A percentile compares a stretch with the other conserved stretches of the same genome.
Evolutionary conservation across 2,113 vertebrate genomes (phyloP).

Genomic region (Amphiprion ocellaris): DNA sequence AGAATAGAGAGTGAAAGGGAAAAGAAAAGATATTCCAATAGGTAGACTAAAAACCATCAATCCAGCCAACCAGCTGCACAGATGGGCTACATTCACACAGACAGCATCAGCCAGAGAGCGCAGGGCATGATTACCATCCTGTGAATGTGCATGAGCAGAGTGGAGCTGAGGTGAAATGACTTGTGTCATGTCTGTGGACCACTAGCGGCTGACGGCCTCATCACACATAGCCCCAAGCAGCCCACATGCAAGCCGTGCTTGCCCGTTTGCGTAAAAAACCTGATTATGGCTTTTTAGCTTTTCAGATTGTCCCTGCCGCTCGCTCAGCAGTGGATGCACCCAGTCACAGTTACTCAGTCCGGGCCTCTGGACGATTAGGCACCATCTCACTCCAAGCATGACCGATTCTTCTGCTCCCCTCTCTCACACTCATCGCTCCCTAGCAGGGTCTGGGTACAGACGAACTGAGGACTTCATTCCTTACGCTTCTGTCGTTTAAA

Average conservation of each 20-base stretch:
- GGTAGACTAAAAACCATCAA: constrained; percentile 24
- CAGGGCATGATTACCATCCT: constrained; percentile 54
- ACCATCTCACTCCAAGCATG: constrained; percentile 80
- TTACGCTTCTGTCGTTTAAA: constrained; percentile 83
- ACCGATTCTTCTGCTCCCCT: constrained; percentile 65
- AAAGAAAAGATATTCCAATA: constrained; percentile 13
- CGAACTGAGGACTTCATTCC: constrained; percentile 72
- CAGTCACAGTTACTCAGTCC: constrained; percentile 75
- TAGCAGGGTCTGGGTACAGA: constrained; percentile 72
- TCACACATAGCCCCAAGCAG: constrained; percentile 45
- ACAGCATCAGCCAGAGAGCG: constrained; percentile 23
- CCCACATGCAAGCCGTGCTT: constrained; percentile 6
- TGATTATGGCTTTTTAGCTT: constrained; percentile 78
- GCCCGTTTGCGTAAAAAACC: constrained; percentile 44
- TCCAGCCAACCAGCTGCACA: constrained; percentile 46
- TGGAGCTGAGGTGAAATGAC: constrained; percentile 77
- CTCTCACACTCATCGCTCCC: constrained; percentile 53
- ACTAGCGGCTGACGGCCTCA: constrained; percentile 65
- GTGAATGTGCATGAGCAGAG: constrained; percentile 66
- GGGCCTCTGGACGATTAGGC: constrained; percentile 73
- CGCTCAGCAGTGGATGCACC: constrained; percentile 45
- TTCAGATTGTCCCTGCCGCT: constrained; percentile 59
- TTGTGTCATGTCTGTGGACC: constrained; percentile 73
- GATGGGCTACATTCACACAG: constrained; percentile 30
- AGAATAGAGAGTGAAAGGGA: constrained; percentile 13